These are phyloP conservation scores for Aldabrachelys gigantea DNA, from an alignment of 2,113 vertebrate genomes.

Conservation along the genomic window DNA sequence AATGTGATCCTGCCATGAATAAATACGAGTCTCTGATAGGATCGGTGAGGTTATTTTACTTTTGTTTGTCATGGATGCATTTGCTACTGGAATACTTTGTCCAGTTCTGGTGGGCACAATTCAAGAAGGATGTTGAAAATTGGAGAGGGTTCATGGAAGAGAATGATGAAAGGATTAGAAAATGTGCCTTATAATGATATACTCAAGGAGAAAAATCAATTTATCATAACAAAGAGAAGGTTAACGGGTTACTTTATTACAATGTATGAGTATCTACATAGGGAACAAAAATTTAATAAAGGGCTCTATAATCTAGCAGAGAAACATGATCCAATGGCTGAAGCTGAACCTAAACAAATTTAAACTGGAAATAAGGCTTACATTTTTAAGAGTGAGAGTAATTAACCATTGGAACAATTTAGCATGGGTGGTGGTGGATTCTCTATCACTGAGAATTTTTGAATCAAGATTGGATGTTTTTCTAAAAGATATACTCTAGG, in stretches of 20 bases:
- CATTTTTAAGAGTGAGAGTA: not conserved
- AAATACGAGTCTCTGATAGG: too few relatives aligned
- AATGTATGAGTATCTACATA: not conserved
- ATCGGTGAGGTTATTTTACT: too few relatives aligned
- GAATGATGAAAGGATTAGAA: not conserved
- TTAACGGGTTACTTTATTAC: not conserved
- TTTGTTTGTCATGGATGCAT: too few relatives aligned
- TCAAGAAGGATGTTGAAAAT: not conserved
- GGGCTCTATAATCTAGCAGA: not conserved
- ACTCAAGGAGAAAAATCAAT: not conserved
- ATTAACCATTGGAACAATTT: not conserved
- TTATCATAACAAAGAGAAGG: not conserved
- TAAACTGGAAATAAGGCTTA: not conserved
- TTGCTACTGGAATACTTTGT: too few relatives aligned
- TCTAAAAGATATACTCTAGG: not conserved
- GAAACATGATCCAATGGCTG: not conserved
- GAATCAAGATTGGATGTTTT: not conserved
- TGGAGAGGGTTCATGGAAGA: not conserved
- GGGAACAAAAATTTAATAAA: not conserved
- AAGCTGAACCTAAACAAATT: not conserved
- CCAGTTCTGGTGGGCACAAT: not conserved
- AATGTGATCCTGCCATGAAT: too few relatives aligned
- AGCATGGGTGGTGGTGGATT: not conserved
- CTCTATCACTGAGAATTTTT: not conserved
- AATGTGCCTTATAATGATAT: too few relatives aligned